Evolutionary conservation across 2,797 vertebrate species (phyloP).

Genomic region (Macropus fuliginosus): DNA sequence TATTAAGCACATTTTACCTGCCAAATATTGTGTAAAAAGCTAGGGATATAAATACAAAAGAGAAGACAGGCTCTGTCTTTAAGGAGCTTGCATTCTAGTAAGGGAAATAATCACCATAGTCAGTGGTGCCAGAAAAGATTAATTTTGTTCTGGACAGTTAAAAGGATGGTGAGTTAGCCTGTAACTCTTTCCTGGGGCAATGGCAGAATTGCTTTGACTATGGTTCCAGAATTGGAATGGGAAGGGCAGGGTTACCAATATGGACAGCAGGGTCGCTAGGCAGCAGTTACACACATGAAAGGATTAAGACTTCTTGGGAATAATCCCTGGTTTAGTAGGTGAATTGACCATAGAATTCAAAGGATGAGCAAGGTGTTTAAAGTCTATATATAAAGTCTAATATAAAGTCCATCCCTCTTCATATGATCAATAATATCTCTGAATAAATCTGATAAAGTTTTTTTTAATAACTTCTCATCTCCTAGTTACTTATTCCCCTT

Average conservation of each 20-base stretch:
- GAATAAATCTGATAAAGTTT: background rate
- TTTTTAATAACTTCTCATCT: background rate
- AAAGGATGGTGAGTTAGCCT: background rate
- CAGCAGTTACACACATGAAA: background rate
- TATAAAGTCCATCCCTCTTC: background rate
- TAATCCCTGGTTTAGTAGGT: background rate
- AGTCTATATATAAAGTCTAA: no score
- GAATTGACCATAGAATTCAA: background rate
- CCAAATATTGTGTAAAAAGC: background rate
- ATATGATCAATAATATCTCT: background rate
- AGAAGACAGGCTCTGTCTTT: background rate
- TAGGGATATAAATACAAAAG: background rate
- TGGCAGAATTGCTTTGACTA: background rate
- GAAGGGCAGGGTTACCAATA: background rate
- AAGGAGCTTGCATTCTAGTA: background rate
- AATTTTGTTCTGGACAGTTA: background rate
- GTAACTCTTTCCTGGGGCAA: background rate
- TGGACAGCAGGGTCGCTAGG: background rate
- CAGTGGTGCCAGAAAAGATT: background rate
- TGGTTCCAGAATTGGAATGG: background rate
- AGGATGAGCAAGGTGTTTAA: background rate
- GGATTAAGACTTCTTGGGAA: background rate
- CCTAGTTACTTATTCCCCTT: background rate
- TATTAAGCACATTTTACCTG: background rate
- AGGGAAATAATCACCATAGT: background rate